Evolutionary conservation across 1,140 invertebrate genomes (phyloP).

Genomic region (Drosophila bifasciata): DNA sequence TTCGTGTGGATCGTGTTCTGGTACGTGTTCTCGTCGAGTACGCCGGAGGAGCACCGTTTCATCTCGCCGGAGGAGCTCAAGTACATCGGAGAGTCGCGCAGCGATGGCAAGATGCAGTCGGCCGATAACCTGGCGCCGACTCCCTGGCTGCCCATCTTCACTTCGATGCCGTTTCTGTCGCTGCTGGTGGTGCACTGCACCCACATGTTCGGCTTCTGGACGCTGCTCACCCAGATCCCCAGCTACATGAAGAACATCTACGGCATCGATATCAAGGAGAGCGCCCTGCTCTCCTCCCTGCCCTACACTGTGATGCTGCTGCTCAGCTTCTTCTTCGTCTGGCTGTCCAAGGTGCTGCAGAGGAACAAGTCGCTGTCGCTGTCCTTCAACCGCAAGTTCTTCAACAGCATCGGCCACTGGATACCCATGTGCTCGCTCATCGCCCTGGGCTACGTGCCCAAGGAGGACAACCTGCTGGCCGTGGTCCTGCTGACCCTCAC

Average conservation of each 20-base stretch:
- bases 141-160: constrained; percentile 92
- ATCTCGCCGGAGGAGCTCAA: constrained; percentile 87
- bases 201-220: constrained; percentile 98
- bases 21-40: constrained; percentile 87
- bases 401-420: constrained; percentile 88
- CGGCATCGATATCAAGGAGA: constrained; percentile 90
- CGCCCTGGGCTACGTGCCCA: constrained; percentile 86
- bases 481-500: constrained; percentile 88
- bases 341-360: constrained; percentile 87
- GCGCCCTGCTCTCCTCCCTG: constrained; percentile 90
- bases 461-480: constrained; percentile 85
- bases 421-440: constrained; percentile 87
- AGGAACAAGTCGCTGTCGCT: constrained; percentile 85
- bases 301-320: constrained; percentile 92
- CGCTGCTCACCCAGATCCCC: constrained; percentile 95
- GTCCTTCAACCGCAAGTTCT: constrained; percentile 87
- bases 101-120: constrained; percentile 66
- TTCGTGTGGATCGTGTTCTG: constrained; percentile 88
- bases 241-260: constrained; percentile 94
- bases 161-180: constrained; percentile 92
- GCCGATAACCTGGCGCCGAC: constrained; percentile 59
- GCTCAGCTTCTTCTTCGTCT: constrained; percentile 88
- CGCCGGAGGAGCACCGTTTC: constrained; percentile 85
- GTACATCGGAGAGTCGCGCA: constrained; percentile 86
- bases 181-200: constrained; percentile 93